A percentile compares a stretch with the other conserved stretches of the same genome.
These are phyloP conservation scores for Eilema griseolum DNA, from an alignment of 2,888 invertebrate genomes.

Conservation along the genomic window DNA sequence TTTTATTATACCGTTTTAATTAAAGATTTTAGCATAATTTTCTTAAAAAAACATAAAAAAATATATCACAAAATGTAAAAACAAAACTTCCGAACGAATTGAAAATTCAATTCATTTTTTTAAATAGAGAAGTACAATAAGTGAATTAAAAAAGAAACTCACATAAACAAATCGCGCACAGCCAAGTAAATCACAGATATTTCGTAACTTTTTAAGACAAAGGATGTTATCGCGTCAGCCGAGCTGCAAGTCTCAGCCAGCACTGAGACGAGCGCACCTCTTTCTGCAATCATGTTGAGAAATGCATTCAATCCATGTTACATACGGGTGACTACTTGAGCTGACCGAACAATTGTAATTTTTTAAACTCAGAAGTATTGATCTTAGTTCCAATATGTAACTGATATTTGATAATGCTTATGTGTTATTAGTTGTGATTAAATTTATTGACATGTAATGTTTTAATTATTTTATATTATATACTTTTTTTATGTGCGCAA, in stretches of 20 bases:
- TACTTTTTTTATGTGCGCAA: too few species aligned
- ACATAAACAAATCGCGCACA: conserved; percentile 46
- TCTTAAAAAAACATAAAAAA: too few species aligned
- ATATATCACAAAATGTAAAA: too few species aligned
- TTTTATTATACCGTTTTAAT: too few species aligned
- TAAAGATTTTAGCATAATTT: too few species aligned
- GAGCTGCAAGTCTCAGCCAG: conserved; percentile 51
- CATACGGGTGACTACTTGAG: conserved; percentile 32
- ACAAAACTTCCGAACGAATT: too few species aligned
- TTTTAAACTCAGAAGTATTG: not conserved
- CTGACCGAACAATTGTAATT: conserved; percentile 2
- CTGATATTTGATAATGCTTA: too few species aligned
- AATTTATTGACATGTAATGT: too few species aligned
- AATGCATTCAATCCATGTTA: conserved; percentile 55
- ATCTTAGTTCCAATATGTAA: too few species aligned
- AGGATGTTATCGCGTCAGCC: conserved; percentile 51
- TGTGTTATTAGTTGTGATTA: too few species aligned
- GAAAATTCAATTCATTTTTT: too few species aligned
- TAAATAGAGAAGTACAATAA: not conserved
- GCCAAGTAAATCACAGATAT: conserved; percentile 49
- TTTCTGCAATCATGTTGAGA: conserved; percentile 67
- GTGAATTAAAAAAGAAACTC: conserved; percentile 35
- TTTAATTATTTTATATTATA: too few species aligned
- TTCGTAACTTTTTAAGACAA: conserved; percentile 45
- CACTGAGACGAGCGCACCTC: conserved; percentile 65